These are phyloP conservation scores for Drosophila rufa DNA, from an alignment of 1,140 invertebrate species.

Conservation along the genomic window DNA sequence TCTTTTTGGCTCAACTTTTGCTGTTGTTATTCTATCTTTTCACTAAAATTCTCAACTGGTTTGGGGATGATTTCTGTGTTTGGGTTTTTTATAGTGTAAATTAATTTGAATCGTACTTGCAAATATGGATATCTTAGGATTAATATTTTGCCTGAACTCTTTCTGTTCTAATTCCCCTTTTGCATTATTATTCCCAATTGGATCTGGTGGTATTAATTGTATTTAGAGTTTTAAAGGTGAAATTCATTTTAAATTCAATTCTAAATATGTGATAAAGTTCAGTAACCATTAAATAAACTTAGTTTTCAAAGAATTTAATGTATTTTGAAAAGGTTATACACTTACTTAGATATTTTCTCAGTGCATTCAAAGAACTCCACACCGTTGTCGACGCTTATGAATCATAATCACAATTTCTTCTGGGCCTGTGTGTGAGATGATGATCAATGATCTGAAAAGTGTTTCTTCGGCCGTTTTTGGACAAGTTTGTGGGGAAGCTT, in stretches of 20 bases:
- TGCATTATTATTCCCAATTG: too few relatives aligned
- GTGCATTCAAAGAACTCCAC: constrained; percentile 17
- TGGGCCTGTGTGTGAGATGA: constrained; percentile 61
- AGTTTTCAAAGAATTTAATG: neutral
- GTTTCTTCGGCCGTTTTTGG: constrained; percentile 53
- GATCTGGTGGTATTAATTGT: too few relatives aligned
- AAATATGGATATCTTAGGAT: neutral
- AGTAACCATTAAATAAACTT: too few relatives aligned
- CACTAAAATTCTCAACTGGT: neutral
- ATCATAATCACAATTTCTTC: constrained; percentile 79
- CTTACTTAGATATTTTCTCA: neutral
- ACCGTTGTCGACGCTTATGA: constrained; percentile 68
- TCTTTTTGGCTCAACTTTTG: too few relatives aligned
- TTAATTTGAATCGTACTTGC: neutral
- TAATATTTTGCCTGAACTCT: too few relatives aligned
- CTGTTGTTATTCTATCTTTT: too few relatives aligned
- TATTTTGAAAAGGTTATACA: neutral
- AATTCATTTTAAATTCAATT: too few relatives aligned
- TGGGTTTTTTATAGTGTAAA: neutral
- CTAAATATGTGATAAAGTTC: too few relatives aligned
- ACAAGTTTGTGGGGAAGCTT: constrained; percentile 22
- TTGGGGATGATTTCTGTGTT: too few relatives aligned
- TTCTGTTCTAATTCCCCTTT: too few relatives aligned
- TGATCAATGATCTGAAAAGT: constrained; percentile 83
- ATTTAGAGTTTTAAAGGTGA: too few relatives aligned